Conservation (phyloP, 92 coral and sea anemone species). For the Epizoanthus illoricatus region DNA sequence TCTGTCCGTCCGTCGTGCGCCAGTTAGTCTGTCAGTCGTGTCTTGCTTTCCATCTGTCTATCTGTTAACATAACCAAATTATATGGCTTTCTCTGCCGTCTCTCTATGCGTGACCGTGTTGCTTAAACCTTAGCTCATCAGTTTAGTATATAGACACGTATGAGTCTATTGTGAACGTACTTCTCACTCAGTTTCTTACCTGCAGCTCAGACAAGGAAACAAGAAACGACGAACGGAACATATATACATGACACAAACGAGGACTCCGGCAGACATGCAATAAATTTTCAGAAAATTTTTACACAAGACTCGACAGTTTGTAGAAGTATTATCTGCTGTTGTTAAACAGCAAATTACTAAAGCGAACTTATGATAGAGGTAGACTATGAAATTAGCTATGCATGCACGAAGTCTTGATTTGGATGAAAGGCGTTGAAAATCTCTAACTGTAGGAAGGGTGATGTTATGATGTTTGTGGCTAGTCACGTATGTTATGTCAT, state of each 20-base stretch:
- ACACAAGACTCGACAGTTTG: conserved; percentile 2
- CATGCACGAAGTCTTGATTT: background rate
- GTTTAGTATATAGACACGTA: too few species aligned
- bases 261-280: background rate
- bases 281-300: background rate
- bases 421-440: background rate
- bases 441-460: too few species aligned
- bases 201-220: conserved; percentile 12
- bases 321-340: conserved; percentile 1
- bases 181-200: conserved; percentile 19
- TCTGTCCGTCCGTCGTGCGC: too few species aligned
- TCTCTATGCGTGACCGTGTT: background rate
- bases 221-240: conserved; percentile 5
- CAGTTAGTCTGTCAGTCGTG: background rate
- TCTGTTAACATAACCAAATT: background rate
- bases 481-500: background rate
- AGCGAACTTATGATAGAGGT: background rate
- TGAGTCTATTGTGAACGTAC: background rate
- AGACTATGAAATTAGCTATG: background rate
- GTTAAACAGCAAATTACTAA: background rate
- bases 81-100: background rate
- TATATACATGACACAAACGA: background rate
- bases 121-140: too few species aligned
- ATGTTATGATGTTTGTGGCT: background rate
- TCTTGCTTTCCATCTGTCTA: background rate